Percentiles rank a stretch among this genome's conserved stretches.
These are phyloP conservation scores for Charadrius vociferus DNA, from an alignment of 2,113 vertebrate species.

Conservation along the genomic window DNA sequence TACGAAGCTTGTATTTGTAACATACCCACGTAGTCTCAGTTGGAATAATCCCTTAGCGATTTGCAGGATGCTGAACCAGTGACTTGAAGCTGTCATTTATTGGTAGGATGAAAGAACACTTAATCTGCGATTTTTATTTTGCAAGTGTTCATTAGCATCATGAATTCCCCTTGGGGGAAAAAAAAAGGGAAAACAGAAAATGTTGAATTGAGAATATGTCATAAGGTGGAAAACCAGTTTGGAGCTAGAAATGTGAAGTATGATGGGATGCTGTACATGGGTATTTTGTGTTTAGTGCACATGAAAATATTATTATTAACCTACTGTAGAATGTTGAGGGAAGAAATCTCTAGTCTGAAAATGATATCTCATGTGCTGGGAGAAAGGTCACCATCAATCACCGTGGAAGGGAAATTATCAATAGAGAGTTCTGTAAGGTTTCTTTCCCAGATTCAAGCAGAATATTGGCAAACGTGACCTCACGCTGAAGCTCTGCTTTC, in stretches of 20 bases:
- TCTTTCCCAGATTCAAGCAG: not conserved
- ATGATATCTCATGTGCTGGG: not conserved
- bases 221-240: not conserved
- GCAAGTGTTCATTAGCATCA: not conserved
- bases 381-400: constrained; percentile 31
- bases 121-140: not conserved
- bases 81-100: not conserved
- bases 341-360: not conserved
- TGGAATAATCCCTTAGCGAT: not conserved
- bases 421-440: not conserved
- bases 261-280: not conserved
- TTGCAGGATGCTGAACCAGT: not conserved
- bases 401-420: not conserved
- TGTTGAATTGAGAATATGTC: not conserved
- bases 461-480: not conserved
- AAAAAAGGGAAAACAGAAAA: not conserved
- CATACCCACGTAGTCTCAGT: not conserved
- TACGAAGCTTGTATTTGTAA: not conserved
- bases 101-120: not conserved
- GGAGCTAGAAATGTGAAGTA: not conserved
- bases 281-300: not conserved
- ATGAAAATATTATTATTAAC: not conserved
- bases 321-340: not conserved
- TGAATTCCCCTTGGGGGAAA: not conserved
- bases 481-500: not conserved